Base-by-base conservation (phyloP, 2,888 invertebrate species). In the Dryadula phaetusa region DNA sequence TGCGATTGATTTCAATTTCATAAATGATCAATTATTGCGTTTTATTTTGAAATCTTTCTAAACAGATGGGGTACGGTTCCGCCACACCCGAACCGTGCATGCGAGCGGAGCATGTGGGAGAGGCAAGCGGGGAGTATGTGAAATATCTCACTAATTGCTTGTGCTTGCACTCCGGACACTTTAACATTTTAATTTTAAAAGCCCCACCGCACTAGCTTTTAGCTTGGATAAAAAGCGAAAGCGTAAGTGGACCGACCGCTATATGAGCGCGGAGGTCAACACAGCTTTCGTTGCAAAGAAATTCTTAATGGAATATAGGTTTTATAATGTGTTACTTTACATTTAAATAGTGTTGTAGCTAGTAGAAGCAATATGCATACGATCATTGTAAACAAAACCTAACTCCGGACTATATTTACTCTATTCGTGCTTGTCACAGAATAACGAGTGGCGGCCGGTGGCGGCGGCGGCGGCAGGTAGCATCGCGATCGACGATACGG, bases 151-250 rank as follows among this genome's bases (percentile, higher is more conserved):
- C 47, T 49, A 49, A 49, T 25, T 49, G 25, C 49, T 25, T 49
- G 49, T 49, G 25, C 49, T 25, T 49, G 49, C 49, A 49, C 22
- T 49, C 25, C 14, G 49, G 7, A 8, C n/a, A 28, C 8, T 28
- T 16, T 3, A 16, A 28, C 49, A 16, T 49, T 49, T 49, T 49
- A n/a, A 49, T 49, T 49, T 49, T 7, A 49, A 49, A 49, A 49
- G 28, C 49, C 14, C 28, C n/a, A 49, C 25, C 28, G 49, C 28
- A 49, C 49, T n/a, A 28, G 3, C 49, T 49, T 49, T 49, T 28
- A 49, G 49, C 28, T 5, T 1, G 16, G n/a, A 49, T 44, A 28
- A 49, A 49, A 25, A 3, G 28, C 6, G 8, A 49, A 25, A 3
- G 28, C 6, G 8, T 8, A 16, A 28, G 20, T 25, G 25, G 25